These are phyloP conservation scores for Nemopilema nomurai DNA, from an alignment of 30 jellyfish, hydroid and myxozoan species.

Conservation along the genomic window DNA sequence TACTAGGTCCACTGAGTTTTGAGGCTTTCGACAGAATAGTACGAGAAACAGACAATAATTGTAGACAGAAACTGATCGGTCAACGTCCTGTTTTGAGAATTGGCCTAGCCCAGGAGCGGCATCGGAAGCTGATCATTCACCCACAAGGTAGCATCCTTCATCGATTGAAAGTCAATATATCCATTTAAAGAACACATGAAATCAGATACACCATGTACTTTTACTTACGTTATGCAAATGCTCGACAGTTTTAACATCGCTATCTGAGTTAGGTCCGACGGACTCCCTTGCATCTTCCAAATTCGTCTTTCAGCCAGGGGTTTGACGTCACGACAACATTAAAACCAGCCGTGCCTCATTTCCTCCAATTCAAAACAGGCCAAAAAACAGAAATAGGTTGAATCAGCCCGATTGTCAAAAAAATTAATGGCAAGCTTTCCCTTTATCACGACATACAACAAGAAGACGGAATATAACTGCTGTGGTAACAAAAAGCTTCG, in stretches of 20 bases:
- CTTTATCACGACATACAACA: background rate
- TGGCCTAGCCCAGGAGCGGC: background rate
- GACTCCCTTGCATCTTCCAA: no score
- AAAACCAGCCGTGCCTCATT: background rate
- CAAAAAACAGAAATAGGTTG: background rate
- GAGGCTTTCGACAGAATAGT: background rate
- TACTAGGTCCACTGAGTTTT: background rate
- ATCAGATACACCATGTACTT: no score
- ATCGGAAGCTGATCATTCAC: no score
- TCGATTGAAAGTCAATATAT: no score
- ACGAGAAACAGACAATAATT: background rate
- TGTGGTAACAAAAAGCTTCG: background rate
- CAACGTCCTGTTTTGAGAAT: background rate
- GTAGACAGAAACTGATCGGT: background rate
- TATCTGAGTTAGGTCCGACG: no score
- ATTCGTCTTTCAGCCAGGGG: background rate
- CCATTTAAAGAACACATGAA: no score
- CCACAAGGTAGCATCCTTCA: no score
- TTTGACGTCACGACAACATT: background rate
- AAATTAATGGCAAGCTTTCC: background rate
- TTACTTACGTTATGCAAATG: no score
- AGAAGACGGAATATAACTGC: background rate
- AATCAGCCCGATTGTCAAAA: background rate
- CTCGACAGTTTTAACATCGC: no score
- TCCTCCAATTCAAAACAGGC: background rate